Base-by-base conservation (phyloP, 2,113 vertebrate species). In the Lamprotornis superbus region DNA sequence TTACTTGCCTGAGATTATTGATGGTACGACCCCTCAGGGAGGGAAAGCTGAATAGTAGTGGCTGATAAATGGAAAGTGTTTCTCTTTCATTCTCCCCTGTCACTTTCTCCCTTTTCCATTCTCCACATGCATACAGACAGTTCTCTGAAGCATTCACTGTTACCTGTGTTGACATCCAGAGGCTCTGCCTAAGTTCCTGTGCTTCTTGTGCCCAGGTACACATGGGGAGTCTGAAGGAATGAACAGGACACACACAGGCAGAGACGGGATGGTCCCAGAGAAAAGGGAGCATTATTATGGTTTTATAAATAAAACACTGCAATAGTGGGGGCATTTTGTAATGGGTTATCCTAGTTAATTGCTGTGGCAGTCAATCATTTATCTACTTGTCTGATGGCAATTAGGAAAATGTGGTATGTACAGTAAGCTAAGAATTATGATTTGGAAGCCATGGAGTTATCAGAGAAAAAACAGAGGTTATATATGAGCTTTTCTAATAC, bases 1-100 rank as follows among this genome's bases (percentile, higher is more conserved):
- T 73, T 60, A 40, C 24, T 80, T 83, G 74, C 42, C 33, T 69
- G 57, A 85, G 59, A 35, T 90, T 88, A 67, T 83, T 74, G 59
- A 76, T 67, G 64, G 70, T 55, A 56, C 0, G 7, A 77, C 82
- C 63, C 79, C 35, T 60, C 0, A 0, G 49, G 57, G 70, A 82
- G 42, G 49, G 27, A 68, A 82, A 82, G 65, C 40, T 87, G 84
- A 65, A 73, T 12, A 69, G 53, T 35, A 55, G 78, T 59, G 67
- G 14, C 37, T 88, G 81, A 79, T 87, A 87, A 87, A 91, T 87
- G 12, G 35, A 18, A 84, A 74, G 50, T 49, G 37, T 87, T 82
- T 85, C 35, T 93, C 40, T 86, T 37, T 81, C 35, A 11, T 61
- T 87, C 61, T 89, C 30, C 16, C 21, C 40, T 88, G 53, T n/a